Conservation (phyloP, 2,113 vertebrate species). For the Dolichotis patagonum region DNA sequence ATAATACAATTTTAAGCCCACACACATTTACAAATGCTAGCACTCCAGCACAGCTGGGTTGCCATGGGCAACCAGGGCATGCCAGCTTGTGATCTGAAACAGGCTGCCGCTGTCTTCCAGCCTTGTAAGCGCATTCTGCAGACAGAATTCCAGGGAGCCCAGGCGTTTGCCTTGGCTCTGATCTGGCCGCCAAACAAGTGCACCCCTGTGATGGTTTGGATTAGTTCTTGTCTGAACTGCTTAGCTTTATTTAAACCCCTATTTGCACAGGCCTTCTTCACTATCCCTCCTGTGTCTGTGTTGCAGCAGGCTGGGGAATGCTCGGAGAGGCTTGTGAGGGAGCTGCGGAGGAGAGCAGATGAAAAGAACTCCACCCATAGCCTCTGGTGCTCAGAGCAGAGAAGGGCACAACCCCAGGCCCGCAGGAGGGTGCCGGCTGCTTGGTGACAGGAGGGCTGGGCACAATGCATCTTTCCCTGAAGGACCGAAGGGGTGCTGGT, state of each 20-base stretch:
- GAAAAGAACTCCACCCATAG: background rate
- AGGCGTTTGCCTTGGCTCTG: background rate
- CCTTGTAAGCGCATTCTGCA: conserved; percentile 57
- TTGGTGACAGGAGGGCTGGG: background rate
- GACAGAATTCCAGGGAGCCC: conserved; percentile 63
- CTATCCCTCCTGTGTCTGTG: background rate
- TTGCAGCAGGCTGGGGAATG: background rate
- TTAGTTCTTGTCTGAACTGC: conserved; percentile 50
- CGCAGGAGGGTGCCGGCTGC: background rate
- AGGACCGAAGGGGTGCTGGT: background rate
- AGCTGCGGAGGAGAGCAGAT: background rate
- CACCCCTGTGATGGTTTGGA: conserved; percentile 37
- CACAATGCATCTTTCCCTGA: background rate
- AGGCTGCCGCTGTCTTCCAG: background rate
- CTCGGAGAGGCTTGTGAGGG: background rate
- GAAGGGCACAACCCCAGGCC: no score
- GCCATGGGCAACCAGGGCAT: conserved; percentile 73
- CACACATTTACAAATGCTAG: conserved; percentile 71
- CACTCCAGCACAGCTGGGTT: conserved; percentile 68
- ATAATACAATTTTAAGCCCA: conserved; percentile 77
- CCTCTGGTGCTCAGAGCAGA: background rate
- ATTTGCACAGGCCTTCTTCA: background rate
- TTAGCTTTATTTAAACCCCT: conserved; percentile 49
- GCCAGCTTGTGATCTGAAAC: conserved; percentile 62
- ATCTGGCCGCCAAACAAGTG: conserved; percentile 46